phyloP scores from a whole-genome alignment of 2,797 vertebrate species.

The Danio tinwini region DNA sequence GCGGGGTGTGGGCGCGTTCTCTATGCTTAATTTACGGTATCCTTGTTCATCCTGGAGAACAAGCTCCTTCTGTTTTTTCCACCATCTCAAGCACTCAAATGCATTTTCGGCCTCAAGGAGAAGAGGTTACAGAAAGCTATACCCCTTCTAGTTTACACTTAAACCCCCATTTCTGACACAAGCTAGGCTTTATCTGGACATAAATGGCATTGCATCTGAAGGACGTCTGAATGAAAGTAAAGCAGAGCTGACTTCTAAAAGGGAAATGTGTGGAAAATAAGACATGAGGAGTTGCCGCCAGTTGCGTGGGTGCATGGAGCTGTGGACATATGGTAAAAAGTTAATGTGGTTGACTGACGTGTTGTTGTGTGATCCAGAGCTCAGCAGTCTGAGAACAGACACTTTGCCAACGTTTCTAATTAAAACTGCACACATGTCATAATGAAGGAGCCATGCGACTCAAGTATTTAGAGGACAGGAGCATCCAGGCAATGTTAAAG shows the following conservation, averaged over 20 bases:
- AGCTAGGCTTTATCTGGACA: slow-evolving; percentile 50
- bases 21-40: slow-evolving; percentile 63
- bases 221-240: neutral
- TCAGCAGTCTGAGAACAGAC: slow-evolving; percentile 48
- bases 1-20: slow-evolving; percentile 58
- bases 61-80: slow-evolving; percentile 62
- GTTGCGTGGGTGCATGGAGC: slow-evolving; percentile 13
- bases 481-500: neutral
- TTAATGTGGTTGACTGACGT: slow-evolving; percentile 52
- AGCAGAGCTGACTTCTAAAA: neutral
- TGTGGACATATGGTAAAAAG: slow-evolving; percentile 62
- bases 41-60: slow-evolving; percentile 62
- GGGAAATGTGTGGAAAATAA: neutral
- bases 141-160: slow-evolving; percentile 53
- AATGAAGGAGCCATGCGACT: slow-evolving; percentile 8
- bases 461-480: neutral
- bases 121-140: slow-evolving; percentile 63
- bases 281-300: slow-evolving; percentile 8
- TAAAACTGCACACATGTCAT: slow-evolving; percentile 52
- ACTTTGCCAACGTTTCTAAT: slow-evolving; percentile 55
- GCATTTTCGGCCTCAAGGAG: slow-evolving; percentile 64
- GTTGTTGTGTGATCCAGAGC: slow-evolving; percentile 49
- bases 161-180: slow-evolving; percentile 54
- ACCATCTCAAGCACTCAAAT: slow-evolving; percentile 59
- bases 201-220: slow-evolving; percentile 17